Evolutionary conservation across 2,888 invertebrate species (phyloP).

Genomic region (Operophtera brumata): DNA sequence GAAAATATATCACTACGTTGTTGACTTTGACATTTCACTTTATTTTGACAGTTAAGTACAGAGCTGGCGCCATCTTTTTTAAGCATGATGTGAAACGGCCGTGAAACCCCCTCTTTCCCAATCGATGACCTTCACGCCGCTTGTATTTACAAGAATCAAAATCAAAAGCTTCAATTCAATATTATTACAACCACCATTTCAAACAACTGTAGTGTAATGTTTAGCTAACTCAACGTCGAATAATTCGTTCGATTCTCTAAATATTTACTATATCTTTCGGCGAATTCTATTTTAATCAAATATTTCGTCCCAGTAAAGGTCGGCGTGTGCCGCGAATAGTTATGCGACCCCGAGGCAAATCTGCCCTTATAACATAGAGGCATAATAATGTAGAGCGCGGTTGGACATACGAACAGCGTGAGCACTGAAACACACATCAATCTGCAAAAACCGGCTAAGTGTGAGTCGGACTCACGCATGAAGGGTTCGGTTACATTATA

Average conservation of each 20-base stretch:
- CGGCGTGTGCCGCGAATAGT: conserved; percentile 46
- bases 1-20: too few relatives aligned
- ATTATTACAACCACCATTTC: not conserved
- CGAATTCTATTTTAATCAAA: conserved; percentile 54
- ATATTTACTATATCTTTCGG: conserved; percentile 36
- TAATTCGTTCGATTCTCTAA: conserved; percentile 22
- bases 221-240: not conserved
- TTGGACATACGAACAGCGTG: not conserved
- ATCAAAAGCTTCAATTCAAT: not conserved
- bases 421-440: not conserved
- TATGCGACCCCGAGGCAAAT: conserved; percentile 40
- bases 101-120: too few relatives aligned
- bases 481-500: too few relatives aligned
- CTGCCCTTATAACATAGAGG: conserved; percentile 37
- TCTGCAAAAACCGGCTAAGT: not conserved
- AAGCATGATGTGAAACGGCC: too few relatives aligned
- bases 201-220: not conserved
- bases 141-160: not conserved
- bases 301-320: conserved; percentile 44
- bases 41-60: too few relatives aligned
- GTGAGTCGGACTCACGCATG: too few relatives aligned
- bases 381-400: not conserved
- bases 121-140: too few relatives aligned
- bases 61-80: too few relatives aligned
- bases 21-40: too few relatives aligned